Percentiles rank a stretch among this genome's conserved stretches.
These are phyloP conservation scores for Clistopyga incitator DNA, from an alignment of 2,888 invertebrate genomes.

Conservation along the genomic window DNA sequence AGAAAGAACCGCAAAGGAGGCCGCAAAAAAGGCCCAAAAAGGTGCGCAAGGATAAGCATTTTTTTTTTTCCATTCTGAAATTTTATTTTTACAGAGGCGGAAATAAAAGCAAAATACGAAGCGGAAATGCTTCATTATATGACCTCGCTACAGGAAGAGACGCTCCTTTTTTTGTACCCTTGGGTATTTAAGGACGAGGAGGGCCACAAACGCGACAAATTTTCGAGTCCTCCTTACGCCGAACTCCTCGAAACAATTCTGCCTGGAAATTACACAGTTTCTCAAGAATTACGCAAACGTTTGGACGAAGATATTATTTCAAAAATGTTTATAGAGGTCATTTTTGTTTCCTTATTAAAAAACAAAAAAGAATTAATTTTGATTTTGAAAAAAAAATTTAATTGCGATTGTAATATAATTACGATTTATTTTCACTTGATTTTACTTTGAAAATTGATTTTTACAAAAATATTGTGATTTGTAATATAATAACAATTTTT, in stretches of 20 bases:
- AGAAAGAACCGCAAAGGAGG: constrained; percentile 77
- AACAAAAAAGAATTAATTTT: too few relatives aligned
- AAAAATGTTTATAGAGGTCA: constrained; percentile 78
- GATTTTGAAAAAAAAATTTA: neutral
- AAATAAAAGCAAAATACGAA: constrained; percentile 79
- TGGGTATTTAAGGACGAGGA: constrained; percentile 83
- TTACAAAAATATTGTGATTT: too few relatives aligned
- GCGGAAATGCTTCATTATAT: constrained; percentile 79
- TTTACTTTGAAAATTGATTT: too few relatives aligned
- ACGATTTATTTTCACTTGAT: too few relatives aligned
- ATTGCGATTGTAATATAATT: too few relatives aligned
- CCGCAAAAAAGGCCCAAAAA: constrained; percentile 78
- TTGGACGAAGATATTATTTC: constrained; percentile 76
- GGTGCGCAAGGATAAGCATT: constrained; percentile 69
- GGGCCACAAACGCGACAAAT: constrained; percentile 80
- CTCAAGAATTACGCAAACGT: constrained; percentile 78
- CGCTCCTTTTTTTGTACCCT: constrained; percentile 80
- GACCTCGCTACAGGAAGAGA: constrained; percentile 76
- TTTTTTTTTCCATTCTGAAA: neutral
- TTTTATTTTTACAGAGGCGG: constrained; percentile 73
- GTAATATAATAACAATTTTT: too few relatives aligned
- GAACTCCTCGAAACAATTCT: constrained; percentile 80
- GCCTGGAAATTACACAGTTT: constrained; percentile 75
- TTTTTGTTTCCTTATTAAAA: constrained; percentile 16
- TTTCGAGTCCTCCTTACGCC: constrained; percentile 78